These are phyloP conservation scores for Apodemus speciosus DNA, from an alignment of 2,113 vertebrate genomes.

Conservation along the genomic window DNA sequence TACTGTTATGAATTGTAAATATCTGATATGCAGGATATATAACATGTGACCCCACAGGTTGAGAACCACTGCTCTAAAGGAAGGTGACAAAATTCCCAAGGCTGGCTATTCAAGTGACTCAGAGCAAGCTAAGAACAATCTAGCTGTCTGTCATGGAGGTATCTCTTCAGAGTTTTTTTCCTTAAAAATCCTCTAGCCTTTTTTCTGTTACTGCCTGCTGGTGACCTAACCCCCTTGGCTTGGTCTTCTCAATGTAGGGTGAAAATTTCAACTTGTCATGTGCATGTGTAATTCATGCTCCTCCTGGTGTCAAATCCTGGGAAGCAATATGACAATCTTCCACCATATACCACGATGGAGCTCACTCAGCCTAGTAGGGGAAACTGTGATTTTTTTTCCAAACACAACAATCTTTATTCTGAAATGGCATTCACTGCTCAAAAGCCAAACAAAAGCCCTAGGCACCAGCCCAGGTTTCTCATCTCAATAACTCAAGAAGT, in stretches of 20 bases:
- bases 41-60: neutral
- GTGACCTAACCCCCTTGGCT: neutral
- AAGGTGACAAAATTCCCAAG: neutral
- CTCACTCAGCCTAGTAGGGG: accelerated
- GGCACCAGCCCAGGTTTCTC: neutral
- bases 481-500: neutral
- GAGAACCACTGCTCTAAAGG: neutral
- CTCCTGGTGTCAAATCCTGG: no score
- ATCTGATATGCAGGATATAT: neutral
- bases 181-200: neutral
- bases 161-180: neutral
- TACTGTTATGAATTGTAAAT: neutral
- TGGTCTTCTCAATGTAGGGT: neutral
- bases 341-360: accelerated
- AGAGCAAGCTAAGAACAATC: neutral
- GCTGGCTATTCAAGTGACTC: neutral
- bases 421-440: neutral
- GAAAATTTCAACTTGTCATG: neutral
- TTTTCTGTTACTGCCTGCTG: neutral
- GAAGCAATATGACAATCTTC: neutral
- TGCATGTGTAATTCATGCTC: accelerated
- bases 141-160: neutral
- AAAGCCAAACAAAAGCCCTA: neutral
- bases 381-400: neutral
- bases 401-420: neutral